A percentile compares a stretch with the other conserved stretches of the same genome.
These are phyloP conservation scores for Anticlea derivata DNA, from an alignment of 2,888 invertebrate genomes.

Conservation along the genomic window DNA sequence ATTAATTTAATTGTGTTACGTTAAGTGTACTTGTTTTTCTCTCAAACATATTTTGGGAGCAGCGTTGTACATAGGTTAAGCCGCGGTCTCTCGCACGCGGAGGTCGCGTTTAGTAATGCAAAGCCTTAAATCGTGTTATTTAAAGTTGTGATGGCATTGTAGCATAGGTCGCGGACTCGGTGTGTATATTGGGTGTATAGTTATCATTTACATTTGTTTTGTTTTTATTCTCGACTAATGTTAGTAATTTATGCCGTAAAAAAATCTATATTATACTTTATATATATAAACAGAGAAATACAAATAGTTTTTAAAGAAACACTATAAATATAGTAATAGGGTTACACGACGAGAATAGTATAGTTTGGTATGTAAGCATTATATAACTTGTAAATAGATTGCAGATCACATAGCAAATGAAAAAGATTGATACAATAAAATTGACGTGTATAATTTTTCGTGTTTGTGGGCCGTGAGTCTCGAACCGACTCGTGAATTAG, in stretches of 20 bases:
- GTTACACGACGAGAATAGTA: conserved; percentile 77
- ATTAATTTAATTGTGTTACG: conserved; percentile 77
- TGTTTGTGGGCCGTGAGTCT: conserved; percentile 24
- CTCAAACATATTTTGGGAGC: conserved; percentile 51
- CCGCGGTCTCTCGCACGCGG: conserved; percentile 44
- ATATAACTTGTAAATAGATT: conserved; percentile 78
- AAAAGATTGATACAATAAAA: conserved; percentile 80
- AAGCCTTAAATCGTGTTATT: conserved; percentile 74
- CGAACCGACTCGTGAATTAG: conserved; percentile 13
- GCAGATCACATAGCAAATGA: conserved; percentile 70
- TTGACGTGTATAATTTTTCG: conserved; percentile 30
- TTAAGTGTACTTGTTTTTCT: conserved; percentile 67
- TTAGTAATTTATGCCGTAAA: conserved; percentile 81
- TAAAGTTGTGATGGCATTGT: conserved; percentile 67
- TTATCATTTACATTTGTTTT: conserved; percentile 67
- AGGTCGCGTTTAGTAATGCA: conserved; percentile 63
- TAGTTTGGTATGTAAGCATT: conserved; percentile 82
- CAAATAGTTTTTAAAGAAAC: conserved; percentile 76
- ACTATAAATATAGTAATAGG: conserved; percentile 81
- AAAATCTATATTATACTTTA: conserved; percentile 76
- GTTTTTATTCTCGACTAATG: conserved; percentile 74
- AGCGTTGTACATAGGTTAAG: conserved; percentile 44
- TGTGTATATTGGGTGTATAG: conserved; percentile 83
- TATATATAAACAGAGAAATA: conserved; percentile 77
- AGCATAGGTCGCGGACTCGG: conserved; percentile 71